Evolutionary conservation across 2,797 vertebrate genomes (phyloP).

Genomic region (Hyperoplus immaculatus): DNA sequence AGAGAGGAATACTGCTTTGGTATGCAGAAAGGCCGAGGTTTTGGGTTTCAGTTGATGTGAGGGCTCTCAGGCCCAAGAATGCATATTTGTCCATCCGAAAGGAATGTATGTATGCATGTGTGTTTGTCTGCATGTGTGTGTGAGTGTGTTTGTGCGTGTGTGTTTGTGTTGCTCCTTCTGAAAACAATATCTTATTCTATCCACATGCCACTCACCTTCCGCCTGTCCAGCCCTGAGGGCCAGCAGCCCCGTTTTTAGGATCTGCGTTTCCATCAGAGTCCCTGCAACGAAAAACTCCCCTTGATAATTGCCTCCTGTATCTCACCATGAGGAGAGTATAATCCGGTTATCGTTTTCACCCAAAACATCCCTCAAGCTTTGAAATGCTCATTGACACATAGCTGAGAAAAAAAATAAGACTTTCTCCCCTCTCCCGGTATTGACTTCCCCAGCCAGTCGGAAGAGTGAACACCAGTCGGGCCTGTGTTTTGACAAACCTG

Average conservation of each 20-base stretch:
- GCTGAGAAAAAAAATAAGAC: conserved; percentile 37
- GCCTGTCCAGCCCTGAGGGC: conserved; percentile 56
- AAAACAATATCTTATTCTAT: conserved; percentile 83
- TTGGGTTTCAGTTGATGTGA: conserved; percentile 81
- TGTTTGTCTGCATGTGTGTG: conserved; percentile 70
- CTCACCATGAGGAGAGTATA: conserved; percentile 66
- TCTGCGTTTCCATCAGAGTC: conserved; percentile 61
- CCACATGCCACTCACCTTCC: conserved; percentile 78
- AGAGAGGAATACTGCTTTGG: conserved; percentile 71
- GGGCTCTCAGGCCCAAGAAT: conserved; percentile 75
- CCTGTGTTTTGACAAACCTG: conserved; percentile 39
- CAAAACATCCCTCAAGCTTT: conserved; percentile 71
- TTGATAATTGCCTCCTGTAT: conserved; percentile 78
- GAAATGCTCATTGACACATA: conserved; percentile 63
- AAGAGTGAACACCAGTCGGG: conserved; percentile 12
- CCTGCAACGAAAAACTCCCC: conserved; percentile 59
- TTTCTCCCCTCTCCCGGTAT: conserved; percentile 45
- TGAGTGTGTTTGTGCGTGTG: conserved; percentile 66
- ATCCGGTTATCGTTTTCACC: conserved; percentile 77
- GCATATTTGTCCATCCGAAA: conserved; percentile 81
- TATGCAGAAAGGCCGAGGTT: conserved; percentile 79
- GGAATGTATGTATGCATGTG: conserved; percentile 72
- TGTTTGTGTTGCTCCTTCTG: conserved; percentile 60
- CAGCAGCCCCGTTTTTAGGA: conserved; percentile 60
- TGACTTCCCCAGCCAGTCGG: conserved; percentile 29